Conservation (phyloP, 2,113 vertebrate species). For the Nycticebus coucang region DNA sequence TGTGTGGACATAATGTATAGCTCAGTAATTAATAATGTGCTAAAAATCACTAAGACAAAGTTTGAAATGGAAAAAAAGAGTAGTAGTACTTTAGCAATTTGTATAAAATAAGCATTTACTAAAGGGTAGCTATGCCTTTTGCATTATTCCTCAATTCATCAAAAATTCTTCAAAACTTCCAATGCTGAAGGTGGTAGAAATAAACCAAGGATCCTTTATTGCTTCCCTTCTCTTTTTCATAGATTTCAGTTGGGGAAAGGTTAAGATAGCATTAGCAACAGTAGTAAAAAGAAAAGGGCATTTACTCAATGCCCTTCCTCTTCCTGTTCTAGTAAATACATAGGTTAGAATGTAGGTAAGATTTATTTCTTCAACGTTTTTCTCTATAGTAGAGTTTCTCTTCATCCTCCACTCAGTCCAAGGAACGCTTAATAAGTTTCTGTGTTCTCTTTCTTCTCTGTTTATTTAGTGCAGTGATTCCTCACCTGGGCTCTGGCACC, state of each 20-base stretch:
- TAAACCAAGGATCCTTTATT: background rate
- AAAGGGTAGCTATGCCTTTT: background rate
- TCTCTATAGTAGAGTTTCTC: background rate
- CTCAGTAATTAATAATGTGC: background rate
- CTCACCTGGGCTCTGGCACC: background rate
- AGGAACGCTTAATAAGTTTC: background rate
- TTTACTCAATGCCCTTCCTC: background rate
- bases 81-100: background rate
- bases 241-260: background rate
- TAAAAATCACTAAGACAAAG: background rate
- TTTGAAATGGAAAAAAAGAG: background rate
- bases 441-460: background rate
- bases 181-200: background rate
- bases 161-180: background rate
- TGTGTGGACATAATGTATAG: background rate
- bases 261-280: background rate
- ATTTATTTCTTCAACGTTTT: background rate
- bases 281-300: background rate
- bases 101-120: background rate
- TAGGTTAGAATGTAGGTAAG: background rate
- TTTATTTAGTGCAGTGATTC: background rate
- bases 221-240: background rate
- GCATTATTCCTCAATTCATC: background rate
- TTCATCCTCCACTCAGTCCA: background rate
- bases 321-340: background rate